Conservation (phyloP, 2,113 vertebrate genomes). For the Columbina picui region DNA sequence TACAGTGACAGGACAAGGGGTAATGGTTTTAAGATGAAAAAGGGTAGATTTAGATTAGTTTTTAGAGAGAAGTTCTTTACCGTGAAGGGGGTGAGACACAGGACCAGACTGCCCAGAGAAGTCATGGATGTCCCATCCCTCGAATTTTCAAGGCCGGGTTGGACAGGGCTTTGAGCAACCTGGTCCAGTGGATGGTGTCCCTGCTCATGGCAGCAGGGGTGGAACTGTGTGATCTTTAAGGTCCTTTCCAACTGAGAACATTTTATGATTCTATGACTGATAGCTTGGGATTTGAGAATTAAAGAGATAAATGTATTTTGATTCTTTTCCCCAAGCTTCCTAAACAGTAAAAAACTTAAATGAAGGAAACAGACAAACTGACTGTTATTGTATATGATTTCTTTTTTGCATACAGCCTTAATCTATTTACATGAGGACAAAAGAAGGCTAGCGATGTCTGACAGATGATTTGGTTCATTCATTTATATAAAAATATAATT, state of each 20-base stretch:
- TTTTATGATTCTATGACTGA: background rate
- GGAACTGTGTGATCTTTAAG: background rate
- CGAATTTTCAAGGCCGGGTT: background rate
- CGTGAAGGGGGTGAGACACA: background rate
- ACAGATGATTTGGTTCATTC: background rate
- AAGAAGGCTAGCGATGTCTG: background rate
- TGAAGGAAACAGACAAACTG: background rate
- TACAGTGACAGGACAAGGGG: rapidly evolving
- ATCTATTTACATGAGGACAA: background rate
- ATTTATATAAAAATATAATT: background rate
- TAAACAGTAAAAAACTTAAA: background rate
- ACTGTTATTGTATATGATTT: background rate
- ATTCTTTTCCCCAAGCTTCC: background rate
- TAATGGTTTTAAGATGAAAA: rapidly evolving
- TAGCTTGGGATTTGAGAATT: background rate
- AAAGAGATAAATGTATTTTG: background rate
- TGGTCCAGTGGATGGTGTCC: background rate
- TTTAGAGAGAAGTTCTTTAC: rapidly evolving
- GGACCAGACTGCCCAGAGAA: background rate
- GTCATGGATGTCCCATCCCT: background rate
- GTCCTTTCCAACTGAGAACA: background rate
- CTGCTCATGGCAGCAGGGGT: rapidly evolving
- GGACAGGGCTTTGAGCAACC: background rate
- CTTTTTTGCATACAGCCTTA: background rate
- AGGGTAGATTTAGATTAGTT: no score